Percentiles rank a stretch among this genome's conserved stretches.
Conservation (phyloP, 1,140 invertebrate species). For the Hycleus cichorii region DNA sequence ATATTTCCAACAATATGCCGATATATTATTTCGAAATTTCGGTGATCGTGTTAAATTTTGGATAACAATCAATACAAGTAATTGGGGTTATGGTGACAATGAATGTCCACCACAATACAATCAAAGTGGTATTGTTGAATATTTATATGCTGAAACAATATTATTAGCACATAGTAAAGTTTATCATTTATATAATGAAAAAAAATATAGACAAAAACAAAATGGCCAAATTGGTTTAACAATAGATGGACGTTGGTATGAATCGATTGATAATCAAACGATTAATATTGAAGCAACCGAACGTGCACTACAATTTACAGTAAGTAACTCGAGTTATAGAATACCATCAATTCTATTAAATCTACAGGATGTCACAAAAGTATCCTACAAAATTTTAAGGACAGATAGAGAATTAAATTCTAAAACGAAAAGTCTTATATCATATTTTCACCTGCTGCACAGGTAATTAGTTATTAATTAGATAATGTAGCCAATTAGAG, state of each 20-base stretch:
- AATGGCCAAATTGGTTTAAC: conserved; percentile 11
- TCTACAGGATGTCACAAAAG: no score
- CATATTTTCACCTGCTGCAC: no score
- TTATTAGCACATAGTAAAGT: conserved; percentile 41
- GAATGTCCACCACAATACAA: conserved; percentile 28
- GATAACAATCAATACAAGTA: conserved; percentile 46
- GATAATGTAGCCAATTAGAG: no score
- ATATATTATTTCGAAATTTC: conserved; percentile 19
- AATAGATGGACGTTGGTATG: conserved; percentile 11
- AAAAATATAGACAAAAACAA: conserved; percentile 30
- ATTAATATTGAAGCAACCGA: conserved; percentile 10
- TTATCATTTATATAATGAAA: conserved; percentile 40
- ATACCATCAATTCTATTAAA: no score
- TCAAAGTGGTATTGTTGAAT: conserved; percentile 35
- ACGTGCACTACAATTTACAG: neutral
- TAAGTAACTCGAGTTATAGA: no score
- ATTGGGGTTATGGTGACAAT: conserved; percentile 33
- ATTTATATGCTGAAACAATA: conserved; percentile 40
- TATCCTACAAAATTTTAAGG: no score
- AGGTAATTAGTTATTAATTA: no score
- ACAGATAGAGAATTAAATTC: no score
- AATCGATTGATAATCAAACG: neutral
- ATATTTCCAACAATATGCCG: conserved; percentile 43
- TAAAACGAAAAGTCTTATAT: no score
- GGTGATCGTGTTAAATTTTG: conserved; percentile 41